These are phyloP conservation scores for Parazoanthus swiftii DNA, from an alignment of 92 coral and sea anemone species.

Conservation along the genomic window DNA sequence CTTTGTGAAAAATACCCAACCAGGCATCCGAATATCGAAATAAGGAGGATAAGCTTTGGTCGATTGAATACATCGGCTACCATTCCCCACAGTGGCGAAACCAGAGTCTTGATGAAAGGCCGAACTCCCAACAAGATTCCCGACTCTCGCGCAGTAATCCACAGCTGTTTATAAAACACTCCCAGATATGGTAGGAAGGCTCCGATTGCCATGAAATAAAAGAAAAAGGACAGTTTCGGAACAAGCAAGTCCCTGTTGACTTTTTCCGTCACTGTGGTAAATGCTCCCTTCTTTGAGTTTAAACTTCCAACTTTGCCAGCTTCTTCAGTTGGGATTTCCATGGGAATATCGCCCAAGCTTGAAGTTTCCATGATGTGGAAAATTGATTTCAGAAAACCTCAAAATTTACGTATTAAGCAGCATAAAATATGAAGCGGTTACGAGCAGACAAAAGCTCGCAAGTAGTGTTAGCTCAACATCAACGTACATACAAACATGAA, in stretches of 20 bases:
- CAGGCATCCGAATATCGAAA: conserved; percentile 69
- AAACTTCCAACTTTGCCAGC: conserved; percentile 19
- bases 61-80: conserved; percentile 68
- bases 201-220: conserved; percentile 86
- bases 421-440: background rate
- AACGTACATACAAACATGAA: background rate
- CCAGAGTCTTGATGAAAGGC: conserved; percentile 79
- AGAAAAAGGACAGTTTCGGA: conserved; percentile 80
- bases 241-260: conserved; percentile 69
- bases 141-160: conserved; percentile 84
- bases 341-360: conserved; percentile 36
- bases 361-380: conserved; percentile 32
- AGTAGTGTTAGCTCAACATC: background rate
- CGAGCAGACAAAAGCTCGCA: background rate
- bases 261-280: conserved; percentile 19
- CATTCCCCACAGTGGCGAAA: conserved; percentile 90
- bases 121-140: conserved; percentile 84
- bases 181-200: conserved; percentile 87
- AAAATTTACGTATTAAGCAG: background rate
- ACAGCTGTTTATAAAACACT: conserved; percentile 83
- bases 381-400: background rate
- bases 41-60: conserved; percentile 74
- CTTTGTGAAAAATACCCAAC: conserved; percentile 86
- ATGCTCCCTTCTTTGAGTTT: conserved; percentile 23
- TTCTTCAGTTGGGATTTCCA: conserved; percentile 10